Percentiles rank a stretch among this genome's conserved stretches.
These are phyloP conservation scores for Notothenia coriiceps DNA, from an alignment of 2,113 vertebrate species.

Conservation along the genomic window DNA sequence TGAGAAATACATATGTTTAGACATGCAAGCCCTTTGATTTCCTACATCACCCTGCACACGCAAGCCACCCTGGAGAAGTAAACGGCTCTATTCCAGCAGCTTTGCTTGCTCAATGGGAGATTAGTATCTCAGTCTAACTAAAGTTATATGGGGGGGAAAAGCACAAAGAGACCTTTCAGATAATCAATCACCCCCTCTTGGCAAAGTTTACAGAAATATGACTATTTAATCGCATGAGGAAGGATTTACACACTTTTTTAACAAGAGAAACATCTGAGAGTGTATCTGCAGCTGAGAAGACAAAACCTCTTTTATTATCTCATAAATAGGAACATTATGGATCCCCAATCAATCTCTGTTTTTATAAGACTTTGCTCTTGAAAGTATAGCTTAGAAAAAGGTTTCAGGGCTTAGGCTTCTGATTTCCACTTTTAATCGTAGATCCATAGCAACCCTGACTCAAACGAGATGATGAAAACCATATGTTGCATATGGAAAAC, in stretches of 20 bases:
- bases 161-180: conserved; percentile 54
- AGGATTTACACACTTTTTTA: neutral
- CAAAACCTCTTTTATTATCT: neutral
- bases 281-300: neutral
- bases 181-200: conserved; percentile 32
- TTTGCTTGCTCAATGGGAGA: conserved; percentile 17
- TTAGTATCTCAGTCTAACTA: conserved; percentile 29
- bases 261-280: neutral
- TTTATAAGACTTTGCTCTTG: neutral
- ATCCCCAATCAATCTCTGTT: neutral
- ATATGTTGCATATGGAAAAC: conserved; percentile 32
- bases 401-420: neutral
- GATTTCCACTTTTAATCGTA: neutral
- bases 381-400: neutral
- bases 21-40: conserved; percentile 17
- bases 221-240: neutral
- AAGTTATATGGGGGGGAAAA: conserved; percentile 19
- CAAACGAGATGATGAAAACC: conserved; percentile 32
- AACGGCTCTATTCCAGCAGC: conserved; percentile 13
- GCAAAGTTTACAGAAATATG: conserved; percentile 2
- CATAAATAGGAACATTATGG: neutral
- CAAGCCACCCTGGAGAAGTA: conserved; percentile 10
- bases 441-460: neutral
- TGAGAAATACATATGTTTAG: neutral
- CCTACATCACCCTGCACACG: neutral